Base-by-base conservation (phyloP, 1,140 invertebrate species). In the Vanessa tameamea region DNA sequence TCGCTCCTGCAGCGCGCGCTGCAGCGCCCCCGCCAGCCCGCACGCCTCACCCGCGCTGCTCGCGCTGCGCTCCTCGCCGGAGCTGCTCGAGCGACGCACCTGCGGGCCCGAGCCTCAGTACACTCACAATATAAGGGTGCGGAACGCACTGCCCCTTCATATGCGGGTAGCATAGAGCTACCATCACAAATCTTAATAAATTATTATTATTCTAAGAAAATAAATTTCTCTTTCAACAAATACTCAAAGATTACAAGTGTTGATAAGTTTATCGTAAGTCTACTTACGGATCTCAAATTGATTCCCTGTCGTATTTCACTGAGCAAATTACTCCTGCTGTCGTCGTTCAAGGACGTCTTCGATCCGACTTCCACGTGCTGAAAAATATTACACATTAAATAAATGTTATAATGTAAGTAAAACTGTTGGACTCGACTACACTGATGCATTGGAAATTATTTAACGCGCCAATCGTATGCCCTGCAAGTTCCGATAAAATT, bases 301-400 rank as follows among this genome's bases (percentile, higher is more conserved):
- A 96, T 94, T 66, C 97, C 97, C 87, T 95, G 95, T 77, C 96
- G 93, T 79, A 98, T 98, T 85, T 97, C 95, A 82, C 95, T 95
- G 74, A 98, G 90, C 57, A 98, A 92, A 85, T 97, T 95, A 81
- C 94, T 95, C 78, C 97, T 93, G 77, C 80, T 92, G 76, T 88
- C 87, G 0, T 90, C 92, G 43, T 74, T 82, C 5, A 78, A 26
- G 4, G 87, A 77, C 16, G 81, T 50, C 71, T 86, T 92, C 2
- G 83, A 73, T 0, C 88, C 85, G 23, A 93, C 92, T 67, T 95
- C 95, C 26, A 95, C 94, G 83, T 95, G 94, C 95, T 95, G 84
- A 4, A 78, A 68, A 14, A 43, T 1, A 31, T 37, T 37, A 31
- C 26, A 31, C 2, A 31, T 31, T 13, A 43, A 43, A 43, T 9